phyloP scores from a whole-genome alignment of 2,888 invertebrate species.

The Dermolepida albohirtum region DNA sequence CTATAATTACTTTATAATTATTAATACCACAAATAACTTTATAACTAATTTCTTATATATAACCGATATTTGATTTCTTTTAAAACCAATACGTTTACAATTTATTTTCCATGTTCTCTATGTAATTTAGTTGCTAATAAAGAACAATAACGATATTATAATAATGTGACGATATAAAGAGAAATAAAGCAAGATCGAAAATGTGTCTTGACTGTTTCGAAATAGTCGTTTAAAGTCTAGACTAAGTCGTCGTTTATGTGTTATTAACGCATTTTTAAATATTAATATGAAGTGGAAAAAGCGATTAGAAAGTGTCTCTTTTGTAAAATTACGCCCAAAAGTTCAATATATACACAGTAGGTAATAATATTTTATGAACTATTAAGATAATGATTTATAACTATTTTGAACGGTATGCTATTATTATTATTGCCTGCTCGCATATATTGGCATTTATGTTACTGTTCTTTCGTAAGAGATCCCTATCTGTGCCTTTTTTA shows the following conservation, averaged over 20 bases:
- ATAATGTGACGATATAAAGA: neutral
- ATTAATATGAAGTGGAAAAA: slow-evolving; percentile 13
- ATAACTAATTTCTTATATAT: no score
- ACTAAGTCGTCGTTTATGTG: slow-evolving; percentile 5
- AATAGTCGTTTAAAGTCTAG: slow-evolving; percentile 9
- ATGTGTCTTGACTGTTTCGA: neutral
- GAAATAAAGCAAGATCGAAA: neutral
- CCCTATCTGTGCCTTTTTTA: neutral
- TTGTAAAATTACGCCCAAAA: slow-evolving; percentile 3
- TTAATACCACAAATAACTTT: no score
- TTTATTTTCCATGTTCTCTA: no score
- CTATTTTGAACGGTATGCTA: slow-evolving; percentile 45
- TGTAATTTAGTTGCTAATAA: neutral
- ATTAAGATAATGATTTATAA: slow-evolving; percentile 51
- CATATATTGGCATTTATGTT: slow-evolving; percentile 48
- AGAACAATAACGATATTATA: neutral
- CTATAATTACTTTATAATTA: no score
- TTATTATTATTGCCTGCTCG: slow-evolving; percentile 45
- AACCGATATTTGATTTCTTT: no score
- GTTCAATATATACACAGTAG: neutral
- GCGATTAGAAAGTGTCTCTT: slow-evolving; percentile 19
- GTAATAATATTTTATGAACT: slow-evolving; percentile 49
- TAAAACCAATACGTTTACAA: no score
- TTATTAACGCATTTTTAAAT: slow-evolving; percentile 19
- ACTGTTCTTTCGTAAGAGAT: slow-evolving; percentile 27